A percentile compares a stretch with the other conserved stretches of the same genome.
phyloP scores from a whole-genome alignment of 2,113 vertebrate genomes.

The Neoarius graeffei region DNA sequence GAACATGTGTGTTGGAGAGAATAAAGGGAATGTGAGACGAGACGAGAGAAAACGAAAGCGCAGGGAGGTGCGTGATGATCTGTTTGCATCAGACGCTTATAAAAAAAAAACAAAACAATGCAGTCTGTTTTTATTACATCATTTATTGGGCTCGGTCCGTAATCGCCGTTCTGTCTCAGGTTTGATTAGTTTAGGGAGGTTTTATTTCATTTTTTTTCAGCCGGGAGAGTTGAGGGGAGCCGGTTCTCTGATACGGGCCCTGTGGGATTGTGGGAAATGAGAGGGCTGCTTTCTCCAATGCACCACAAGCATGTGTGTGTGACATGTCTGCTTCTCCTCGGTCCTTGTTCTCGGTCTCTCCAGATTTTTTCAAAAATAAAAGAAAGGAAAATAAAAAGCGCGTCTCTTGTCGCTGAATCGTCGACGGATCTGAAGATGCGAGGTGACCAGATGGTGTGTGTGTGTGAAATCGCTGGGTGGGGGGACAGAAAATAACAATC shows the following conservation, averaged over 20 bases:
- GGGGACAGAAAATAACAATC: constrained; percentile 1
- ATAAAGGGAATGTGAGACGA: background rate
- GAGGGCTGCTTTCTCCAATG: background rate
- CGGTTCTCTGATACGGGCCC: background rate
- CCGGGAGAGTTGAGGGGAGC: background rate
- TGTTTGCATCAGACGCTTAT: constrained; percentile 3
- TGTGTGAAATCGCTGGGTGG: background rate
- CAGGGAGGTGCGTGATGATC: background rate
- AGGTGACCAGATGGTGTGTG: constrained; percentile 52
- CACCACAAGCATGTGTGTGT: background rate
- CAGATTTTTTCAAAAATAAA: background rate
- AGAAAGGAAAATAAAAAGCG: background rate
- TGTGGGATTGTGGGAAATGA: constrained; percentile 2
- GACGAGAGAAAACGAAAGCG: background rate
- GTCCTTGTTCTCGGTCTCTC: background rate
- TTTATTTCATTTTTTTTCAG: background rate
- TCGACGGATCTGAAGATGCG: background rate
- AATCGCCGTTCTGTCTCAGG: background rate
- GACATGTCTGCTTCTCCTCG: background rate
- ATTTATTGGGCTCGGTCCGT: background rate
- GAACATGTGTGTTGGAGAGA: background rate
- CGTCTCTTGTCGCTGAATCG: background rate
- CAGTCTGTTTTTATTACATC: constrained; percentile 9
- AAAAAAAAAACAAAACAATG: background rate
- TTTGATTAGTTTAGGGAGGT: constrained; percentile 25